Evolutionary conservation across 2,113 vertebrate genomes (phyloP).

Genomic region (Tetrao urogallus): DNA sequence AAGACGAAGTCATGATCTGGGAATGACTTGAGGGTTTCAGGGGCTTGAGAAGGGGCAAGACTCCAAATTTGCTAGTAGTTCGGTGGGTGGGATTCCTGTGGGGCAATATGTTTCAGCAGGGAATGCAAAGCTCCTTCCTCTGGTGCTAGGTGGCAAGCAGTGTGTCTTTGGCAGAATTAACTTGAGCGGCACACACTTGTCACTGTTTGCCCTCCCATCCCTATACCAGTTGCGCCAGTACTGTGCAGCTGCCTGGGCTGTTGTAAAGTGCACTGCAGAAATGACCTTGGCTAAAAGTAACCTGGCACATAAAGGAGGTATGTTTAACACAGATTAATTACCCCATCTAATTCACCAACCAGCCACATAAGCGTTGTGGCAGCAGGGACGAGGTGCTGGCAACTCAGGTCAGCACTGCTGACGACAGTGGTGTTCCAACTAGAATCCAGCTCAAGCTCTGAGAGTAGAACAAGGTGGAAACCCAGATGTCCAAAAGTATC

Average conservation of each 20-base stretch:
- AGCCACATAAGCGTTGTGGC: not conserved
- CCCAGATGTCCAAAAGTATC: not conserved
- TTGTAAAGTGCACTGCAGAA: not conserved
- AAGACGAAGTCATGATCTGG: not conserved
- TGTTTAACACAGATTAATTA: not conserved
- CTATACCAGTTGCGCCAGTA: not conserved
- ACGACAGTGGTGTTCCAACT: fast-evolving
- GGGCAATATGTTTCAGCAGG: not conserved
- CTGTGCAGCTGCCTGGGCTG: not conserved
- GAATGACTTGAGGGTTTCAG: fast-evolving
- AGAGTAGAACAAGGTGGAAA: not conserved
- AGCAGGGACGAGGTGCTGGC: not conserved
- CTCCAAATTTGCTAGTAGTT: not conserved
- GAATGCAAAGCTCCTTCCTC: not conserved
- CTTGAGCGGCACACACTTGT: not conserved
- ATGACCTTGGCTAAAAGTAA: not conserved
- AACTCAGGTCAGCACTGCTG: not conserved
- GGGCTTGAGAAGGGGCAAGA: not conserved
- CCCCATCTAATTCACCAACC: not conserved
- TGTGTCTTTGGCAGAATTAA: not conserved
- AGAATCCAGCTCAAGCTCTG: not conserved
- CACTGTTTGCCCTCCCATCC: not conserved
- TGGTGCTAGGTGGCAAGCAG: not conserved
- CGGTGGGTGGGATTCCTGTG: not conserved
- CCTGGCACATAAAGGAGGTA: not conserved